These are phyloP conservation scores for Sphinx pinastri DNA, from an alignment of 2,888 invertebrate genomes.

Conservation along the genomic window DNA sequence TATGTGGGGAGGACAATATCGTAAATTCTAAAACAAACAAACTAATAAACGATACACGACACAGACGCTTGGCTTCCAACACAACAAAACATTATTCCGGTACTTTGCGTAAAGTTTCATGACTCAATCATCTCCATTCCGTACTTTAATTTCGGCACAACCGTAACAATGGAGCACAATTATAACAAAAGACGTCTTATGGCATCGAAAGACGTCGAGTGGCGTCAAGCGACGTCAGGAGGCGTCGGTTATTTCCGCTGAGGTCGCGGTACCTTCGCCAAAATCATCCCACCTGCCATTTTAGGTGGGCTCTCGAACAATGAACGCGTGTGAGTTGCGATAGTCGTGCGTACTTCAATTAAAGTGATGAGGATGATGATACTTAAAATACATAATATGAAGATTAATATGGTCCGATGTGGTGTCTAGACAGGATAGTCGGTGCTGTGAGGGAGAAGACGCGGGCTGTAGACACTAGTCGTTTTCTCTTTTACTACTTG, in stretches of 20 bases:
- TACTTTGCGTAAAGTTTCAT: neutral
- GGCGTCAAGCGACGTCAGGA: neutral
- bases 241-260: slow-evolving; percentile 11
- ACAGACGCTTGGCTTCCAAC: too few relatives aligned
- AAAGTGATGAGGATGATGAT: neutral
- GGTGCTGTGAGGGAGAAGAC: too few relatives aligned
- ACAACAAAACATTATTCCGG: neutral
- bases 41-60: too few relatives aligned
- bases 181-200: slow-evolving; percentile 53
- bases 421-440: too few relatives aligned
- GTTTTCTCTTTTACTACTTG: too few relatives aligned
- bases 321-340: slow-evolving; percentile 7
- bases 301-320: slow-evolving; percentile 18
- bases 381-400: too few relatives aligned
- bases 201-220: slow-evolving; percentile 32
- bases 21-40: too few relatives aligned
- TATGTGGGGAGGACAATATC: too few relatives aligned
- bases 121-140: slow-evolving; percentile 37
- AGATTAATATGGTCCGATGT: too few relatives aligned
- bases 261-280: slow-evolving; percentile 21
- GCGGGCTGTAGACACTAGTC: too few relatives aligned
- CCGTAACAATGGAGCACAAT: slow-evolving; percentile 58
- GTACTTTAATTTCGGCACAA: slow-evolving; percentile 45
- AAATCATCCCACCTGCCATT: slow-evolving; percentile 23
- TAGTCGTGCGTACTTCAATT: neutral